These are phyloP conservation scores for Pemphigus obesinymphae DNA, from an alignment of 1,140 invertebrate genomes.

Conservation along the genomic window DNA sequence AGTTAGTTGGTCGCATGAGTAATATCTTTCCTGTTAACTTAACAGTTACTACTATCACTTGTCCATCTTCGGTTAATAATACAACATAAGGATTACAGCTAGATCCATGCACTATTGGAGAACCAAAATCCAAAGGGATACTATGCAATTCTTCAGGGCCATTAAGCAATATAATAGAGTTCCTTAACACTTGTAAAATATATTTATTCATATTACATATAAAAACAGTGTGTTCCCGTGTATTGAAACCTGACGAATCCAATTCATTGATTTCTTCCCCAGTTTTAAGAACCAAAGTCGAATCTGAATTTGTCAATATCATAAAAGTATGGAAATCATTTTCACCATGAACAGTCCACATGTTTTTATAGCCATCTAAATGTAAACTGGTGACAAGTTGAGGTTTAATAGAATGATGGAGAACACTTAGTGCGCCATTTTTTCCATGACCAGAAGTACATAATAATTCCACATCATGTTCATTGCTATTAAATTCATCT, in stretches of 20 bases:
- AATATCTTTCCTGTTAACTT: conserved; percentile 57
- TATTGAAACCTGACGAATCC: conserved; percentile 89
- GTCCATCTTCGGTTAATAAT: conserved; percentile 76
- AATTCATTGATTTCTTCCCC: conserved; percentile 96
- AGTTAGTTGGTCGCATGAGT: conserved; percentile 33
- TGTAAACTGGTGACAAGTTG: conserved; percentile 70
- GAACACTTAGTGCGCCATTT: conserved; percentile 92
- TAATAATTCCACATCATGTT: conserved; percentile 86
- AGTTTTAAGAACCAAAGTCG: conserved; percentile 63
- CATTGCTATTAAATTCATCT: conserved; percentile 68
- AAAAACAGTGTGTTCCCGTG: conserved; percentile 81
- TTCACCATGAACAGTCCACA: conserved; percentile 85
- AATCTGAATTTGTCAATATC: conserved; percentile 76
- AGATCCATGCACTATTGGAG: conserved; percentile 76
- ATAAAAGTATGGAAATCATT: conserved; percentile 68
- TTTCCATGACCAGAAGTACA: conserved; percentile 92
- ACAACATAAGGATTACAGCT: conserved; percentile 88
- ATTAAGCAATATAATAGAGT: conserved; percentile 72
- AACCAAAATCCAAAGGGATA: conserved; percentile 79
- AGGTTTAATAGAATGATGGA: conserved; percentile 61
- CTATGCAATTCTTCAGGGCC: conserved; percentile 76
- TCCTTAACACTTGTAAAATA: conserved; percentile 78
- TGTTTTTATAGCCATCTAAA: conserved; percentile 80
- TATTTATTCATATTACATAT: conserved; percentile 89
- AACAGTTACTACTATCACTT: conserved; percentile 77